phyloP scores from a whole-genome alignment of 2,888 invertebrate genomes.

The Chloroclysta siterata region DNA sequence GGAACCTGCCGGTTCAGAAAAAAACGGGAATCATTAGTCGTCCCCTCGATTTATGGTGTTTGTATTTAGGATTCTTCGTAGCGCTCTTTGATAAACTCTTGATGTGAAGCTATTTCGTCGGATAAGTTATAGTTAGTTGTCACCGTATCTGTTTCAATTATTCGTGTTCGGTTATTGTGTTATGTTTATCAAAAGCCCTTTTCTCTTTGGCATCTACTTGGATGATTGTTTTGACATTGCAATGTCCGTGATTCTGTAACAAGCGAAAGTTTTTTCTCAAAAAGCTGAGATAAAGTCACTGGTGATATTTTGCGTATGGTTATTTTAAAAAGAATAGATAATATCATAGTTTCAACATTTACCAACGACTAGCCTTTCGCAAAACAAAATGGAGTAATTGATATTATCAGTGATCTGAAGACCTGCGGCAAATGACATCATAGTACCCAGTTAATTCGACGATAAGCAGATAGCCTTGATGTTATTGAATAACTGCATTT shows the following conservation, averaged over 20 bases:
- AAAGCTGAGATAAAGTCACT: background rate
- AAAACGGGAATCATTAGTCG: constrained; percentile 30
- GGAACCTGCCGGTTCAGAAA: constrained; percentile 49
- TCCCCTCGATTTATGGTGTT: constrained; percentile 36
- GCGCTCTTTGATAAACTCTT: constrained; percentile 30
- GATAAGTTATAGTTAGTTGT: constrained; percentile 34
- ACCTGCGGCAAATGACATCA: constrained; percentile 17
- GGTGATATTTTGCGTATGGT: background rate
- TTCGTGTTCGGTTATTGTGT: constrained; percentile 22
- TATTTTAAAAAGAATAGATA: background rate
- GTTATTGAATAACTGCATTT: constrained; percentile 19
- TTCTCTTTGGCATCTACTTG: constrained; percentile 1
- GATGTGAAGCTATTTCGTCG: constrained; percentile 27
- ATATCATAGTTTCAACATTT: background rate
- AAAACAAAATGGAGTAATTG: constrained; percentile 17
- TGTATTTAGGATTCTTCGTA: constrained; percentile 22
- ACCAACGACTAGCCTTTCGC: background rate
- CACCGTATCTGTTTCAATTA: constrained; percentile 26
- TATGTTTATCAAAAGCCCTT: constrained; percentile 20
- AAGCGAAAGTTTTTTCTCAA: too few species aligned
- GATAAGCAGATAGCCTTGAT: constrained; percentile 15
- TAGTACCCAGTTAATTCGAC: constrained; percentile 15
- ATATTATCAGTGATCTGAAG: constrained; percentile 13
- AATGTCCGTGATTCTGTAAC: too few species aligned
- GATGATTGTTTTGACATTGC: too few species aligned